Evolutionary conservation across 2,113 vertebrate genomes (phyloP), one percentile per base, ranked within the genome.

Genomic region (Morone saxatilis): DNA sequence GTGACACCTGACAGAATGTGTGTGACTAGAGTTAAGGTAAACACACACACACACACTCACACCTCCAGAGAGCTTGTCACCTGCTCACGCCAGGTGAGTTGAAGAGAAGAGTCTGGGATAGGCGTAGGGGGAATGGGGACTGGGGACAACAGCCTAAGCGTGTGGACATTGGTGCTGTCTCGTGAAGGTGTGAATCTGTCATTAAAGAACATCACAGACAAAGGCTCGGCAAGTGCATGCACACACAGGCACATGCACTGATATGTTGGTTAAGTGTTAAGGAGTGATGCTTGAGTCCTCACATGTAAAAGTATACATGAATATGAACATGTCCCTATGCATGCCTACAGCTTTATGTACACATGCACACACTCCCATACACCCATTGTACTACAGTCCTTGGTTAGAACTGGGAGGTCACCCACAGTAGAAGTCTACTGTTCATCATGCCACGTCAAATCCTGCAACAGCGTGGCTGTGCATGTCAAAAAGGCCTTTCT

Each of bases 401-500:
- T 41, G 74, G 57, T 75, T 25, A 31, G 54, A 67, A 82, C 77
- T 48, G 25, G 68, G 85, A 82, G 85, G 89, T 91, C 88, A 90
- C 65, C 73, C 78, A 74, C 76, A 65, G 81, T 71, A 70, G 72
- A 43, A 36, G 67, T 76, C 54, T 56, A 54, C 69, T 76, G 73
- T 81, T 91, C 79, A 71, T 71, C 68, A 78, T 8, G 66, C 72
- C 71, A 86, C 75, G 48, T 89, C 87, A 90, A 88, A 90, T 87
- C 75, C 80, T 77, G 78, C 87, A 41, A 83, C 85, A 81, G 70
- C 25, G 45, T 53, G 70, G 83, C 86, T 84, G 62, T 89, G 85
- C 89, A 83, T 85, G 89, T 90, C 89, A 91, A 79, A 88, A 65
- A 87, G 84, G 54, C 86, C 78, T 83, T 78, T 76, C 70, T 85